Evolutionary conservation across 2,888 invertebrate genomes (phyloP).

Genomic region (Calliphora vomitoria): DNA sequence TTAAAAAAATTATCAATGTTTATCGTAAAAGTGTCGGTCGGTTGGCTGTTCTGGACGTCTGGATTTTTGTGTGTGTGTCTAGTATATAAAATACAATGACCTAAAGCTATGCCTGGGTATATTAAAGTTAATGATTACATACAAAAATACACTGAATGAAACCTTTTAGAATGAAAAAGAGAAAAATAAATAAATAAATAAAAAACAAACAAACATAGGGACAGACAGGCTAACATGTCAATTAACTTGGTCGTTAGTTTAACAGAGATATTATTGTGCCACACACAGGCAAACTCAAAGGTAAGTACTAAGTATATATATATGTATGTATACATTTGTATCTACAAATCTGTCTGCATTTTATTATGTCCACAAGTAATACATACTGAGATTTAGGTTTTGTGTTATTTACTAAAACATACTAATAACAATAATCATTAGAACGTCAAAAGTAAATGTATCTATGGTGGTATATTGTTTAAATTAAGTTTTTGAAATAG

Average conservation of each 20-base stretch:
- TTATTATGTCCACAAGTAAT: neutral
- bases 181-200: neutral
- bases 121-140: conserved; percentile 38
- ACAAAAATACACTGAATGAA: neutral
- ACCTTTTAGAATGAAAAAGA: conserved; percentile 4
- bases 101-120: conserved; percentile 9
- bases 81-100: conserved; percentile 36
- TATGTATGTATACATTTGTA: neutral
- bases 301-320: neutral
- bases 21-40: conserved; percentile 6
- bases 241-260: conserved; percentile 50
- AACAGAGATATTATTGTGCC: conserved; percentile 30
- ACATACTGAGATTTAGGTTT: conserved; percentile 26
- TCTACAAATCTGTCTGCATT: neutral
- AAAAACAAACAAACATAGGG: conserved; percentile 2
- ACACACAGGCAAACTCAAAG: conserved; percentile 23
- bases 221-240: conserved; percentile 46
- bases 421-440: conserved; percentile 47
- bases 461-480: neutral
- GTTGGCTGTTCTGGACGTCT: neutral
- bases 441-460: conserved; percentile 5
- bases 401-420: conserved; percentile 6
- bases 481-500: neutral
- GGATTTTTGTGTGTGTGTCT: neutral
- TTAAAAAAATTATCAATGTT: conserved; percentile 43